Percentiles rank a stretch among this genome's conserved stretches.
Evolutionary conservation across 1,140 invertebrate genomes (phyloP).

Genomic region (Forficula auricularia): DNA sequence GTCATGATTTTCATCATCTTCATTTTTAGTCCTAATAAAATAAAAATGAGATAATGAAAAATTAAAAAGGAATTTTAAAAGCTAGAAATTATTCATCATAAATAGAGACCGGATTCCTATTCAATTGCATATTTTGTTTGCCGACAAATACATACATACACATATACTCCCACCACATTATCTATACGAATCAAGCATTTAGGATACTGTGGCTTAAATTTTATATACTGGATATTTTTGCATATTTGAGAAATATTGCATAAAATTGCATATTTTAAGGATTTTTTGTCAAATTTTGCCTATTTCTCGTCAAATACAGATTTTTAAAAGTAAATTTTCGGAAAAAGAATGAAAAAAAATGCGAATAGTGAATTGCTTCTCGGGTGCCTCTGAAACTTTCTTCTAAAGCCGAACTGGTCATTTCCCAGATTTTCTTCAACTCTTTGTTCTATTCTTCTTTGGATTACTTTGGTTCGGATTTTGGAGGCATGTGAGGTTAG

Average conservation of each 20-base stretch:
- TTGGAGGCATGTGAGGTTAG: no score
- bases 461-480: no score
- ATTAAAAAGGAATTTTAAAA: background rate
- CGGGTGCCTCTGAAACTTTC: no score
- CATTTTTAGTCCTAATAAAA: slow-evolving; percentile 11
- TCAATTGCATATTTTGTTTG: background rate
- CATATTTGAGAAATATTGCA: background rate
- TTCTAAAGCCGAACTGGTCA: no score
- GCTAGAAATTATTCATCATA: background rate
- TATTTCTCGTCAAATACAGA: no score
- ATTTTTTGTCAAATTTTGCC: background rate
- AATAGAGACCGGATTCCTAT: background rate
- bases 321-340: no score
- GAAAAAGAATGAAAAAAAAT: no score
- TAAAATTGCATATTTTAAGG: background rate
- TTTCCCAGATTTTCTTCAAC: no score
- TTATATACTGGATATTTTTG: background rate
- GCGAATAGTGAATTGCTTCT: no score
- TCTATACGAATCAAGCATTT: background rate
- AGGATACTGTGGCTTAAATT: background rate
- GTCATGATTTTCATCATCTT: slow-evolving; percentile 8
- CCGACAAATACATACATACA: background rate
- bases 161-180: background rate
- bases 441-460: no score
- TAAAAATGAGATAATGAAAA: background rate